Base-by-base conservation (phyloP, 2,888 invertebrate species). In the Apotomis betuletana region DNA sequence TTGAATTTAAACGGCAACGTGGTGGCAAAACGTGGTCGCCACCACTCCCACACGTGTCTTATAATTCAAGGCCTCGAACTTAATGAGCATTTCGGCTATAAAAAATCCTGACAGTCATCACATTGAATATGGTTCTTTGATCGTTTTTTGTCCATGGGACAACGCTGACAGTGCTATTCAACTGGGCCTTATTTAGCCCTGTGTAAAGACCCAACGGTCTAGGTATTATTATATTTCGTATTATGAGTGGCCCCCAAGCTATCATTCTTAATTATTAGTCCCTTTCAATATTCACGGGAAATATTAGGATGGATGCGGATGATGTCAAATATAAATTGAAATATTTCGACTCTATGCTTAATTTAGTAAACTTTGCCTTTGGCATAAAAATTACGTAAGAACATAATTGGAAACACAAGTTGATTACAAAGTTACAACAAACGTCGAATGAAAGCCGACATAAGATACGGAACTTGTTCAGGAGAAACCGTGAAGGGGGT, bases 31-130 rank as follows among this genome's bases (percentile, higher is more conserved):
- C 82, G 83, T 85, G 85, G 82, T 85, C 82, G 83, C 80, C 79
- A 75, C 81, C 81, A 76, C 82, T 76, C 84, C 84, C 84, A 85
- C 83, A 83, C 84, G 78, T 76, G 78, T 75, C 84, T 78, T 76
- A 77, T 75, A 75, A 75, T 75, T 86, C 91, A 90, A 90, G 90
- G 90, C 79, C 85, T 80, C 76, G 74, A 78, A 78, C 81, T 86
- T 86, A 85, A 84, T 84, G 82, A 79, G 81, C 79, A 78, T 68
- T 72, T 68, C 72, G 58, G 52, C 44, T 68, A 59, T 54, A 72
- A 72, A 72, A 72, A 72, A 72, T 62, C 54, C 58, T 59, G 52
- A 44, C 63, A 63, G 72, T 67, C 72, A 72, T 68, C 67, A 46
- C 62, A 54, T 59, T 58, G 67, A 61, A 68, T 72, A 72, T 68